Evolutionary conservation across 2,888 invertebrate genomes (phyloP).

Genomic region (Branchipolynoe longqiensis): DNA sequence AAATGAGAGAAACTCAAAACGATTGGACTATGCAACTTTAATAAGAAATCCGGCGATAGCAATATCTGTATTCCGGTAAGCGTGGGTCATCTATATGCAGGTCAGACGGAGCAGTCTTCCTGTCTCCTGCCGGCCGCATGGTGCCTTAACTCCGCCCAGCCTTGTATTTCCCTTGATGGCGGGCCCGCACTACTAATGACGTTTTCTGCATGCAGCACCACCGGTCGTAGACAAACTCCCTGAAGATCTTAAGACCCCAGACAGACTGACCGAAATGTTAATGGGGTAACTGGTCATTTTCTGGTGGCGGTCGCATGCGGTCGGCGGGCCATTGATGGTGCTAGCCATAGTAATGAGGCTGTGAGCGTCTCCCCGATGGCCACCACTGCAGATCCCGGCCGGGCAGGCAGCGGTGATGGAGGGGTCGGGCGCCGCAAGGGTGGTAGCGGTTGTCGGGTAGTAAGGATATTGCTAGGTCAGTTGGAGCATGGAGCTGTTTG

Average conservation of each 20-base stretch:
- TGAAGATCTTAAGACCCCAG: conserved; percentile 56
- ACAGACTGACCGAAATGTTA: conserved; percentile 57
- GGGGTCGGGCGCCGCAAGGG: no score
- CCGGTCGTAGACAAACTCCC: conserved; percentile 53
- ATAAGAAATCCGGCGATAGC: no score
- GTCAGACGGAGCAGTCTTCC: conserved; percentile 36
- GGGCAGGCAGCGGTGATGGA: no score
- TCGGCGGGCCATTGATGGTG: conserved; percentile 13
- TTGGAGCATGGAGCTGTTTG: no score
- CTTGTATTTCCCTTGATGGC: conserved; percentile 55
- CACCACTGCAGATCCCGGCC: no score
- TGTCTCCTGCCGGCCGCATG: conserved; percentile 55
- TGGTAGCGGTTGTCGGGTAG: no score
- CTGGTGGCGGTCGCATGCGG: conserved; percentile 36
- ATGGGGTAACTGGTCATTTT: conserved; percentile 56
- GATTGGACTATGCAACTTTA: no score
- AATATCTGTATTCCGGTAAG: conserved; percentile 43
- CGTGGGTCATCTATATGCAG: conserved; percentile 38
- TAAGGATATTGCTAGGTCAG: no score
- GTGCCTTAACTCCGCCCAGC: conserved; percentile 56
- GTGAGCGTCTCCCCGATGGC: background rate
- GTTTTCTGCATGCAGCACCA: conserved; percentile 56
- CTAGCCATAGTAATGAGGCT: conserved; percentile 46
- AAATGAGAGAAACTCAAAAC: no score
- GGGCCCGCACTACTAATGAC: conserved; percentile 52